Conservation (phyloP, 1,140 invertebrate genomes). For the Nixonia krombeini region DNA sequence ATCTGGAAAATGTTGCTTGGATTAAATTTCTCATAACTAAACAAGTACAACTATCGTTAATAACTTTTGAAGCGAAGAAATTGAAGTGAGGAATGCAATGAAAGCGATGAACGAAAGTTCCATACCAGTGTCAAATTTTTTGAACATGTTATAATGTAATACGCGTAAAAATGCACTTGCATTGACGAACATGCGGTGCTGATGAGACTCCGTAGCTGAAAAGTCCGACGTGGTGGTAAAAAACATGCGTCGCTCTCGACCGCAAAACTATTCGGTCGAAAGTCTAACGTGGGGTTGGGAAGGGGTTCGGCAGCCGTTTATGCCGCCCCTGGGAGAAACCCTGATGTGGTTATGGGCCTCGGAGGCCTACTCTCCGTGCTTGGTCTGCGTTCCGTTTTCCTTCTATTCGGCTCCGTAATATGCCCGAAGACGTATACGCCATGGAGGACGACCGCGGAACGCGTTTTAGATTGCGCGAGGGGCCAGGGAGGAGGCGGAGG, state of each 20-base stretch:
- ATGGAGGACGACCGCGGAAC: slow-evolving; percentile 63
- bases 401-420: slow-evolving; percentile 72
- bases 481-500: slow-evolving; percentile 8
- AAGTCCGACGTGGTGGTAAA: slow-evolving; percentile 36
- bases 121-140: too few relatives aligned
- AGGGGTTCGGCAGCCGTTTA: slow-evolving; percentile 51
- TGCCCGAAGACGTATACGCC: slow-evolving; percentile 61
- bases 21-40: too few relatives aligned
- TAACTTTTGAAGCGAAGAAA: neutral
- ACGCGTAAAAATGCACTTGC: slow-evolving; percentile 5
- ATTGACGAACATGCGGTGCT: neutral
- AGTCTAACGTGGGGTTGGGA: slow-evolving; percentile 26
- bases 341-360: slow-evolving; percentile 73
- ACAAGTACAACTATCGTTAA: too few relatives aligned
- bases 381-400: slow-evolving; percentile 65
- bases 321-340: slow-evolving; percentile 64
- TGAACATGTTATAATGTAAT: slow-evolving; percentile 5
- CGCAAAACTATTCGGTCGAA: slow-evolving; percentile 54
- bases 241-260: slow-evolving; percentile 37
- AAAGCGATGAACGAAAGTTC: too few relatives aligned
- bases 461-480: slow-evolving; percentile 64
- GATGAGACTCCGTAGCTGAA: slow-evolving; percentile 5
- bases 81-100: too few relatives aligned
- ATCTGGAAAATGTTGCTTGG: too few relatives aligned
- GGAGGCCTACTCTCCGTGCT: slow-evolving; percentile 69